A percentile compares a stretch with the other conserved stretches of the same genome.
Conservation (phyloP, 2,888 invertebrate species). For the Pteria penguin region DNA sequence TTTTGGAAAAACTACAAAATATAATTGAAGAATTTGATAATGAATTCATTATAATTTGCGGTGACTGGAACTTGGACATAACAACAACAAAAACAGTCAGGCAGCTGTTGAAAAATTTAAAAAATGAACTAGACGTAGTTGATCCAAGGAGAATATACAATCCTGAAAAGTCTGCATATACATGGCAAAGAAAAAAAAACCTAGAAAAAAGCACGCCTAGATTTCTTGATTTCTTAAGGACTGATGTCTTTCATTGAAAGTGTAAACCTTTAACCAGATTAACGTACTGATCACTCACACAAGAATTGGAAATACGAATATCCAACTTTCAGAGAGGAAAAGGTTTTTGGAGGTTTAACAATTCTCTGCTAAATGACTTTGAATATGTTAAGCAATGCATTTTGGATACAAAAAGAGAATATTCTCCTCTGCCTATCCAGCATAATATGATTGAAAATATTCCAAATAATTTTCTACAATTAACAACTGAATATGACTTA, state of each 20-base stretch:
- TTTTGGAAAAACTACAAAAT: too few species aligned
- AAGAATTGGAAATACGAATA: not conserved
- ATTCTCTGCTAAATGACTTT: not conserved
- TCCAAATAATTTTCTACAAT: not conserved
- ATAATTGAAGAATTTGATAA: too few species aligned
- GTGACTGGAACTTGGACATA: too few species aligned
- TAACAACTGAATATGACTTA: not conserved
- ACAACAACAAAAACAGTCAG: too few species aligned
- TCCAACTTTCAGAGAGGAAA: not conserved
- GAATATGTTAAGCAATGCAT: not conserved
- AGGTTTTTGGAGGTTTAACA: slow-evolving; percentile 8
- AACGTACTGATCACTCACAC: not conserved
- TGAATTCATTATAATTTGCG: too few species aligned
- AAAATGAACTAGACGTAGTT: not conserved
- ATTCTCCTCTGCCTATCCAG: too few species aligned
- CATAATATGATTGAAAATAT: too few species aligned
- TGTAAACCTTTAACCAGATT: too few species aligned
- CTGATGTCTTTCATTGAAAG: not conserved
- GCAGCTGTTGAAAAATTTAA: too few species aligned
- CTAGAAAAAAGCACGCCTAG: not conserved
- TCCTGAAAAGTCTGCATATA: not conserved
- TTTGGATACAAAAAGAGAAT: too few species aligned
- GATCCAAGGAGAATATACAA: slow-evolving; percentile 13
- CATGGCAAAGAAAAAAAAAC: not conserved
- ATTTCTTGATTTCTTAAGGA: not conserved